A percentile compares a stretch with the other conserved stretches of the same genome.
Evolutionary conservation across 2,797 vertebrate species (phyloP).

Genomic region (Pseudocheirus occidentalis): DNA sequence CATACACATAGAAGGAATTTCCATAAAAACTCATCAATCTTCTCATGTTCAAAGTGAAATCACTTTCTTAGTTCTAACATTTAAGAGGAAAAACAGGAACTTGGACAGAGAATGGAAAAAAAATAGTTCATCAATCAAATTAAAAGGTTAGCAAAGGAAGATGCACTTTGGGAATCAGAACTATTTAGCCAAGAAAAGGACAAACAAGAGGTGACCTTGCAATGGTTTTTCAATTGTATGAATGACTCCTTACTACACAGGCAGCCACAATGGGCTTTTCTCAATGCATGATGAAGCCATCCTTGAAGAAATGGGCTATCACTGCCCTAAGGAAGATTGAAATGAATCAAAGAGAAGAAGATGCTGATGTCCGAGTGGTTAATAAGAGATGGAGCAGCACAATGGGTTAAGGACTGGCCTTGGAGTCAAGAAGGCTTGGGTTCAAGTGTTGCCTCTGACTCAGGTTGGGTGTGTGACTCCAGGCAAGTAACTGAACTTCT

Average conservation of each 20-base stretch:
- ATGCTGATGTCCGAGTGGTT: background rate
- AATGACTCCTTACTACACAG: constrained; percentile 21
- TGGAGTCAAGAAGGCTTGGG: background rate
- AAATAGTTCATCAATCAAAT: constrained; percentile 10
- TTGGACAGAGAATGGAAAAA: constrained; percentile 7
- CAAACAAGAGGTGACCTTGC: background rate
- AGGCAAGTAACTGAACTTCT: background rate
- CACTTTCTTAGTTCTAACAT: background rate
- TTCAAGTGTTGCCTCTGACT: background rate
- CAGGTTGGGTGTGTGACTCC: background rate
- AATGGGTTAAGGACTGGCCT: background rate
- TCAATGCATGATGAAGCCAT: background rate
- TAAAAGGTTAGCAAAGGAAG: constrained; percentile 15
- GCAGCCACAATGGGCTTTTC: background rate
- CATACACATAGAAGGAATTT: background rate
- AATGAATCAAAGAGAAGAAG: background rate
- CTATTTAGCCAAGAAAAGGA: background rate
- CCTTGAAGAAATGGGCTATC: constrained; percentile 3
- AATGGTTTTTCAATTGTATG: background rate
- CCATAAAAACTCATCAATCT: background rate
- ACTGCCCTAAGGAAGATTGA: background rate
- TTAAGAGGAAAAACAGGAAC: background rate
- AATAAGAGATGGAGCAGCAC: background rate
- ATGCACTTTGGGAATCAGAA: constrained; percentile 7
- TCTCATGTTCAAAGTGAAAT: constrained; percentile 5